Conservation (phyloP, 2,888 invertebrate genomes). For the Thymelicus sylvestris region DNA sequence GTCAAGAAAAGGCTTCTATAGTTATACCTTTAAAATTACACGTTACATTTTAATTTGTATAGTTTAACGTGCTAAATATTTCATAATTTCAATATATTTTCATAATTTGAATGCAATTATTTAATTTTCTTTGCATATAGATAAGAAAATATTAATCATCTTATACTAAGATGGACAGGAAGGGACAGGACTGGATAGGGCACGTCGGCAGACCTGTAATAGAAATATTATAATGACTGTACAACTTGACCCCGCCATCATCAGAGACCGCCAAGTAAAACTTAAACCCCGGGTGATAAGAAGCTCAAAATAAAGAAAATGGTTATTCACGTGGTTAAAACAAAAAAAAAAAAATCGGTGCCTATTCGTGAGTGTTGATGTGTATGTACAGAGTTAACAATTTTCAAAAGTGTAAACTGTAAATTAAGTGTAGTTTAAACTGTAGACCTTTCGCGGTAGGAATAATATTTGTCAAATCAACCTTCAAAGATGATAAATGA, state of each 20-base stretch:
- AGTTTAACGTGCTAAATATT: constrained; percentile 18
- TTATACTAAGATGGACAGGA: constrained; percentile 43
- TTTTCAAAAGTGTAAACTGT: background rate
- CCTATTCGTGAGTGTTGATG: background rate
- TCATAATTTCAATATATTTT: constrained; percentile 1
- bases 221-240: constrained; percentile 50
- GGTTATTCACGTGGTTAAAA: constrained; percentile 21
- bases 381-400: constrained; percentile 2
- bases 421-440: too few relatives aligned
- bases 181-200: constrained; percentile 51
- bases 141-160: constrained; percentile 39
- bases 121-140: constrained; percentile 43
- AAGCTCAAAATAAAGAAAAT: constrained; percentile 31
- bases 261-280: background rate
- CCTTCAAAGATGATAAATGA: background rate
- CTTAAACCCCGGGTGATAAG: constrained; percentile 12
- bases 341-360: constrained; percentile 1
- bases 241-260: constrained; percentile 49
- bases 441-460: too few relatives aligned
- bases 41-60: background rate
- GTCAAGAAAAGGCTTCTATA: too few relatives aligned
- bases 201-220: constrained; percentile 69
- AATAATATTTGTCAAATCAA: background rate
- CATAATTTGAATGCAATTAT: background rate
- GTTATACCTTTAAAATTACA: background rate